Conservation (phyloP, 2,888 invertebrate genomes). For the Melanostoma scalare region DNA sequence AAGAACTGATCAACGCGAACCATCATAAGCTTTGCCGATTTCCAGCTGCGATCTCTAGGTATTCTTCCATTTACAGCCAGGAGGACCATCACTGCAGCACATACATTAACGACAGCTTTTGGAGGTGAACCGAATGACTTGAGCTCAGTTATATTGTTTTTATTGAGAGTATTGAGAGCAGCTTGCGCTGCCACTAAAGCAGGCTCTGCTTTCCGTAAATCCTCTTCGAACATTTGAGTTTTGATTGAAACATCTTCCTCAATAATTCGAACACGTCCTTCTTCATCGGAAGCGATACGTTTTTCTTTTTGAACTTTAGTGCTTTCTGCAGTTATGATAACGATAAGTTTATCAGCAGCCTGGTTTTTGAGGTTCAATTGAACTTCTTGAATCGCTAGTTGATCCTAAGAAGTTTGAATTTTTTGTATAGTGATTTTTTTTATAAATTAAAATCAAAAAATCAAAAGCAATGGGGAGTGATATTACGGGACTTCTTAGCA, state of each 20-base stretch:
- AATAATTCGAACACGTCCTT: conserved; percentile 93
- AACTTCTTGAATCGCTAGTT: conserved; percentile 88
- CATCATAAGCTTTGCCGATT: conserved; percentile 95
- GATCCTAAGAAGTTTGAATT: conserved; percentile 75
- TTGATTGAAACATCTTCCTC: conserved; percentile 94
- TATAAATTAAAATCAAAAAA: neutral
- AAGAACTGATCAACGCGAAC: conserved; percentile 94
- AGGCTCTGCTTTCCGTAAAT: conserved; percentile 95
- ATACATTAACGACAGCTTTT: conserved; percentile 93
- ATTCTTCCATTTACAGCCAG: conserved; percentile 92
- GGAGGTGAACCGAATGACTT: conserved; percentile 98
- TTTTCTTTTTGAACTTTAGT: conserved; percentile 95
- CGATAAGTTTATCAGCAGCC: conserved; percentile 94
- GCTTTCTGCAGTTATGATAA: conserved; percentile 94
- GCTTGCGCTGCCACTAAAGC: conserved; percentile 93
- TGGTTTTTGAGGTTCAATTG: conserved; percentile 94
- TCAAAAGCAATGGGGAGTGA: neutral
- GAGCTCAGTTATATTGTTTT: conserved; percentile 96
- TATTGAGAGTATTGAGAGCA: conserved; percentile 93
- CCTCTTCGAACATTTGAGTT: conserved; percentile 93
- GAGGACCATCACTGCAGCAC: conserved; percentile 93
- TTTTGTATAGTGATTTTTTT: too few relatives aligned
- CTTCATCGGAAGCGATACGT: conserved; percentile 91
- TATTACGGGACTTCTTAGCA: too few relatives aligned
- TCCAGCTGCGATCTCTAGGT: conserved; percentile 96